Evolutionary conservation across 2,113 vertebrate species (phyloP).

Genomic region (pig (Sus scrofa)): DNA sequence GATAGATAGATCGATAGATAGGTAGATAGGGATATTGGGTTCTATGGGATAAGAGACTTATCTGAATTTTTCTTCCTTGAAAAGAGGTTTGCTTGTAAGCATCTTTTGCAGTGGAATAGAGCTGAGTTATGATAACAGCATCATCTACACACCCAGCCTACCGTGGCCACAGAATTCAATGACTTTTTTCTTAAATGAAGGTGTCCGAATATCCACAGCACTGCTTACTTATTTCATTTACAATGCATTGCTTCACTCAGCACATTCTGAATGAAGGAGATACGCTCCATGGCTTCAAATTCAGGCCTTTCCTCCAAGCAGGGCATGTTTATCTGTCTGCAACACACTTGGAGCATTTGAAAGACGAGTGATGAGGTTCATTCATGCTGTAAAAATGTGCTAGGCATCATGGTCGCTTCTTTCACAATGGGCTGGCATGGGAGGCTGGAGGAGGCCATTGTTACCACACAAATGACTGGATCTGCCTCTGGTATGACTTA

Average conservation of each 20-base stretch:
- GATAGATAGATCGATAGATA: background rate
- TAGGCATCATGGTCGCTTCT: constrained; percentile 30
- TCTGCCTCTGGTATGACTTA: constrained; percentile 14
- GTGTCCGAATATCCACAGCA: background rate
- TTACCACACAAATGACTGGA: background rate
- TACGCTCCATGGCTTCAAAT: constrained; percentile 68
- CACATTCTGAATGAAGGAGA: constrained; percentile 68
- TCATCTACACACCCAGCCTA: constrained; percentile 62
- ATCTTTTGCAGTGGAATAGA: constrained; percentile 56
- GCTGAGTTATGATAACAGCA: constrained; percentile 47
- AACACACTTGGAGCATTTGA: constrained; percentile 68
- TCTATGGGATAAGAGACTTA: constrained; percentile 41
- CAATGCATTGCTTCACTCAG: constrained; percentile 66
- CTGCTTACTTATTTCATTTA: constrained; percentile 80
- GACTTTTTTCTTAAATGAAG: constrained; percentile 68
- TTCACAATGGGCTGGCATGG: constrained; percentile 60
- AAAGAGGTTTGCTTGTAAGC: constrained; percentile 15
- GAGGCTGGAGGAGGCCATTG: constrained; percentile 50
- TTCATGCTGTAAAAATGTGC: constrained; percentile 68
- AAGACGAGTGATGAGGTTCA: constrained; percentile 56
- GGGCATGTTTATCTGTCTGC: constrained; percentile 55
- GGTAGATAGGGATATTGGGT: constrained; percentile 36
- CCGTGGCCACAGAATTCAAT: constrained; percentile 39
- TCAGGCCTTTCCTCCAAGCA: constrained; percentile 68
- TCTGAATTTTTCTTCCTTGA: constrained; percentile 62